Conservation (phyloP, 2,888 invertebrate genomes). For the Scaptomyza tumidula region DNA sequence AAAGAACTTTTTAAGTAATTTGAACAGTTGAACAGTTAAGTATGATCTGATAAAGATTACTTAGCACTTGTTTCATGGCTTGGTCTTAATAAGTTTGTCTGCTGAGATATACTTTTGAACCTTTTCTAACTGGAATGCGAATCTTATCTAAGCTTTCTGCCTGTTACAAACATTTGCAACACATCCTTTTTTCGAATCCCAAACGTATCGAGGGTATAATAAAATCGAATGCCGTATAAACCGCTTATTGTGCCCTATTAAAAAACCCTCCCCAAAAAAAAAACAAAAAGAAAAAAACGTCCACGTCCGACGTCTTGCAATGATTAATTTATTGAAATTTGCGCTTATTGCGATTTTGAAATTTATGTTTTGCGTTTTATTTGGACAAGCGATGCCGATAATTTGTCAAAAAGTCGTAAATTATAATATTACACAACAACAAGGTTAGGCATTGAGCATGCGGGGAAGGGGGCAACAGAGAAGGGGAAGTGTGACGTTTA, state of each 20-base stretch:
- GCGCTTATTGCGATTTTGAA: constrained; percentile 72
- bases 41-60: too few species aligned
- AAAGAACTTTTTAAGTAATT: too few species aligned
- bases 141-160: not conserved
- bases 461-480: too few species aligned
- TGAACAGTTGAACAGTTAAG: too few species aligned
- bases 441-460: too few species aligned
- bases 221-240: constrained; percentile 45
- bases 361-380: constrained; percentile 71
- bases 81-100: too few species aligned
- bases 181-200: not conserved
- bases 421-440: constrained; percentile 60
- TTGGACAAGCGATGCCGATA: constrained; percentile 73
- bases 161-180: not conserved
- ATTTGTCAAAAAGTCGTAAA: constrained; percentile 81
- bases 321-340: constrained; percentile 79
- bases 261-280: not conserved
- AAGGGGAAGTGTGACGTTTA: not conserved
- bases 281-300: not conserved
- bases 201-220: not conserved
- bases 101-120: too few species aligned
- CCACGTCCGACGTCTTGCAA: constrained; percentile 54
- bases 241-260: constrained; percentile 51
- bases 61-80: too few species aligned
- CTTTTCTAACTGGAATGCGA: too few species aligned